phyloP scores from a whole-genome alignment of 2,797 vertebrate species.

The Xenentodon cancila region DNA sequence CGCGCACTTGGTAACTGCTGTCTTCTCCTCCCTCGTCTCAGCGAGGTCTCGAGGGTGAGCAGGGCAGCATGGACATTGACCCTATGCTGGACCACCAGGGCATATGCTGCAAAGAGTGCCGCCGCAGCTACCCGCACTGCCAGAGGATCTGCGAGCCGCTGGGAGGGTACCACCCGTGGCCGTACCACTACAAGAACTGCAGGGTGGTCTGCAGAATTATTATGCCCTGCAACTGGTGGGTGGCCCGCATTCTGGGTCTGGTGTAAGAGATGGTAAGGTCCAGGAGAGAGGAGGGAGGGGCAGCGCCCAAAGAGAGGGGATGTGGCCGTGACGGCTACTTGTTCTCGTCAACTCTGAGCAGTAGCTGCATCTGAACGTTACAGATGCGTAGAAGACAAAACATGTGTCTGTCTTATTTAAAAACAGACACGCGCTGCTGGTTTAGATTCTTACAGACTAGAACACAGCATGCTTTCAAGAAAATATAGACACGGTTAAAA shows the following conservation, averaged over 20 bases:
- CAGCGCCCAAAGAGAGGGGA: not conserved
- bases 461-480: conserved; percentile 8
- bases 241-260: conserved; percentile 89
- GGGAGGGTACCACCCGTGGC: conserved; percentile 86
- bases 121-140: conserved; percentile 90
- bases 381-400: conserved; percentile 24
- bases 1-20: not conserved
- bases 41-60: conserved; percentile 86
- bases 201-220: conserved; percentile 88
- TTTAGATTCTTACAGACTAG: conserved; percentile 12
- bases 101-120: conserved; percentile 90
- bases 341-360: not conserved
- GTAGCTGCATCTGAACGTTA: conserved; percentile 30
- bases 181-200: conserved; percentile 90
- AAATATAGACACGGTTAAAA: conserved; percentile 3
- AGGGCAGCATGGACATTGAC: conserved; percentile 87
- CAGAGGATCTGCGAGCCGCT: conserved; percentile 91
- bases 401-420: too few species aligned
- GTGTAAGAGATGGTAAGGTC: conserved; percentile 74
- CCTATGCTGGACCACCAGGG: conserved; percentile 92
- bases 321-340: not conserved
- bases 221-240: conserved; percentile 97
- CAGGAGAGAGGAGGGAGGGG: not conserved
- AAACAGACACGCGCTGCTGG: conserved; percentile 5
- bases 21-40: conserved; percentile 47